Evolutionary conservation across 35 echinoderm and acorn worm species (phyloP).

Genomic region (Heliocidaris erythrogramma): DNA sequence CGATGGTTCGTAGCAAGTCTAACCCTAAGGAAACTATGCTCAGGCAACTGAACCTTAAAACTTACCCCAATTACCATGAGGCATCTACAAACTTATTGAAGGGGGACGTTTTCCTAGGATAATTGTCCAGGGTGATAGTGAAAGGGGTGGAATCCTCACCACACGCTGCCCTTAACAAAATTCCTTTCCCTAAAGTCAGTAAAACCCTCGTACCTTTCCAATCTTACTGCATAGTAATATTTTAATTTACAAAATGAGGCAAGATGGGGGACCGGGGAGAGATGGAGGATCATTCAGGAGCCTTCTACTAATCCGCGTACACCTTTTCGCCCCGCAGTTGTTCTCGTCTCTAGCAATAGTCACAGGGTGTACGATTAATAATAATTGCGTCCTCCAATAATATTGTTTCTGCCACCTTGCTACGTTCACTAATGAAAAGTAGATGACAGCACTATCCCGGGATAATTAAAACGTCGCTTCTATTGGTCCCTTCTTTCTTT

Average conservation of each 20-base stretch:
- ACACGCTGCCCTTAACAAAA: too few species aligned
- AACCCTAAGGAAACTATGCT: too few species aligned
- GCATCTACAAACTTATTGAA: too few species aligned
- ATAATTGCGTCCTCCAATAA: background rate
- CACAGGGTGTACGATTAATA: background rate
- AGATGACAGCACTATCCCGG: background rate
- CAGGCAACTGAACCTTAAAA: too few species aligned
- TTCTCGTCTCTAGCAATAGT: background rate
- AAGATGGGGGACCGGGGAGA: background rate
- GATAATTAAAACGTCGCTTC: background rate
- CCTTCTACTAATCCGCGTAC: background rate
- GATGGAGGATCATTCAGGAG: background rate
- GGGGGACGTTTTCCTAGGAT: too few species aligned
- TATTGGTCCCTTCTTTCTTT: background rate
- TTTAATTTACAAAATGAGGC: background rate
- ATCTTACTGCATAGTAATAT: background rate
- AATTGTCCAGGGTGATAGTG: too few species aligned
- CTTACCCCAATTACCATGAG: too few species aligned
- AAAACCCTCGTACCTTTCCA: too few species aligned
- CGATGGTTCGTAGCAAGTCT: too few species aligned
- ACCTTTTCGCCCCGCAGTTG: background rate
- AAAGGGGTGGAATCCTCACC: too few species aligned
- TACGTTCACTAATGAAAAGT: background rate
- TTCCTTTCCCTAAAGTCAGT: too few species aligned
- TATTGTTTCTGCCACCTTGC: too few species aligned